Evolutionary conservation across 1,140 invertebrate genomes (phyloP).

Genomic region (Paraescarpia echinospica): DNA sequence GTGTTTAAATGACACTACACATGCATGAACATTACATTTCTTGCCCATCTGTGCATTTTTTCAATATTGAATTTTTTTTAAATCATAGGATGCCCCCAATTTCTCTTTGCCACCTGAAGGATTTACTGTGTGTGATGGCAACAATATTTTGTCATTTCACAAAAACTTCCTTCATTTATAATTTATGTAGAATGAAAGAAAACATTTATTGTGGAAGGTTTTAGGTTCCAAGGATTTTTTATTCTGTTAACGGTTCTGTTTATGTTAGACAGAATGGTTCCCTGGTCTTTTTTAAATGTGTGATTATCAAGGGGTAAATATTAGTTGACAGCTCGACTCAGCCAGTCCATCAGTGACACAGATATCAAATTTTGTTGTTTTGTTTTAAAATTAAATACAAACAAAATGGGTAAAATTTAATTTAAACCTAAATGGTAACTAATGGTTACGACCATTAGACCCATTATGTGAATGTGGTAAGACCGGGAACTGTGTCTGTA

Average conservation of each 20-base stretch:
- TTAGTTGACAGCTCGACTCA: not conserved
- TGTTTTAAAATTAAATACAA: not conserved
- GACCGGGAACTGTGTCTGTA: not conserved
- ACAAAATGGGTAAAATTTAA: not conserved
- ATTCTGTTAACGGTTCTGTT: not conserved
- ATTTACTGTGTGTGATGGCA: too few relatives aligned
- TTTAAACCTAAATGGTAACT: not conserved
- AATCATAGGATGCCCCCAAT: too few relatives aligned
- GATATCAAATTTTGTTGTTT: not conserved
- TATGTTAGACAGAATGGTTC: not conserved
- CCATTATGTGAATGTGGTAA: not conserved
- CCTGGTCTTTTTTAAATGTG: not conserved
- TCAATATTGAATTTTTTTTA: too few relatives aligned
- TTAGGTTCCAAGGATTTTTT: not conserved
- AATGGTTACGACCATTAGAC: too few relatives aligned
- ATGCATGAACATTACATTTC: too few relatives aligned
- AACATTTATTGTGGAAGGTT: not conserved
- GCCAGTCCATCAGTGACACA: not conserved
- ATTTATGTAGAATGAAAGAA: not conserved
- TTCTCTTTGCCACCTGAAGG: too few relatives aligned
- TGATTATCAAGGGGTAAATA: not conserved
- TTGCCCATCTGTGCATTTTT: too few relatives aligned
- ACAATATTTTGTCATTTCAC: too few relatives aligned
- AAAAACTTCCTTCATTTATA: too few relatives aligned
- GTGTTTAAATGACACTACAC: too few relatives aligned